These are phyloP conservation scores for Drosophila sturtevanti DNA, from an alignment of 1,140 invertebrate genomes.

Conservation along the genomic window DNA sequence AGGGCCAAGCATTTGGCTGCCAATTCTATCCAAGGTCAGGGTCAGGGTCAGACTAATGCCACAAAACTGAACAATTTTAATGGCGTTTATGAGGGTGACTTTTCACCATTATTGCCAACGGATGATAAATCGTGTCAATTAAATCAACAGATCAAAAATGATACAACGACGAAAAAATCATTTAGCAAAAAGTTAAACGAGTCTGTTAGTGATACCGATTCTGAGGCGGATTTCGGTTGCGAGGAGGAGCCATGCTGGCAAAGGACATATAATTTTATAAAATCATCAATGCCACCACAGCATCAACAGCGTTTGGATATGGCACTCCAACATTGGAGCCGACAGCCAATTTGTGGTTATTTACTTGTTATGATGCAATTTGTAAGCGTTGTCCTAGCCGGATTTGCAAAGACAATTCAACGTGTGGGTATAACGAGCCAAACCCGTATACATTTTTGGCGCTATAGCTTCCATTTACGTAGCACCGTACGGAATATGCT, in stretches of 20 bases:
- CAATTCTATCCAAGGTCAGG: too few relatives aligned
- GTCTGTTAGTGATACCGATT: slow-evolving; percentile 38
- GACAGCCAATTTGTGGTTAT: slow-evolving; percentile 4
- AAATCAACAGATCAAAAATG: background rate
- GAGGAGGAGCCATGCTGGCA: slow-evolving; percentile 4
- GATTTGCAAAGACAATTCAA: background rate
- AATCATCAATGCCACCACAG: slow-evolving; percentile 22
- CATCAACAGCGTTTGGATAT: slow-evolving; percentile 28
- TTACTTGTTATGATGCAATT: slow-evolving; percentile 49
- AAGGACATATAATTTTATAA: slow-evolving; percentile 15
- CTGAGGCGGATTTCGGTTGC: slow-evolving; percentile 34
- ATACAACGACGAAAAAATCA: too few relatives aligned
- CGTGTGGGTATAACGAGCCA: background rate
- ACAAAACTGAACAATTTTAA: background rate
- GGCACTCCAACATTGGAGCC: background rate
- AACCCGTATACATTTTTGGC: slow-evolving; percentile 35
- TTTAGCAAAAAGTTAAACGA: background rate
- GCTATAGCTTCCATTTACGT: slow-evolving; percentile 50
- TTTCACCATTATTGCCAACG: background rate
- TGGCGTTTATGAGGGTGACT: slow-evolving; percentile 5
- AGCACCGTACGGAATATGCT: slow-evolving; percentile 45
- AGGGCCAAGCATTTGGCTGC: too few relatives aligned
- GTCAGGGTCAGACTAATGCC: too few relatives aligned
- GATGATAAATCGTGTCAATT: background rate
- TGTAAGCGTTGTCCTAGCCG: background rate